Base-by-base conservation (phyloP, 2,888 invertebrate species). In the Macroteleia sp. region DNA sequence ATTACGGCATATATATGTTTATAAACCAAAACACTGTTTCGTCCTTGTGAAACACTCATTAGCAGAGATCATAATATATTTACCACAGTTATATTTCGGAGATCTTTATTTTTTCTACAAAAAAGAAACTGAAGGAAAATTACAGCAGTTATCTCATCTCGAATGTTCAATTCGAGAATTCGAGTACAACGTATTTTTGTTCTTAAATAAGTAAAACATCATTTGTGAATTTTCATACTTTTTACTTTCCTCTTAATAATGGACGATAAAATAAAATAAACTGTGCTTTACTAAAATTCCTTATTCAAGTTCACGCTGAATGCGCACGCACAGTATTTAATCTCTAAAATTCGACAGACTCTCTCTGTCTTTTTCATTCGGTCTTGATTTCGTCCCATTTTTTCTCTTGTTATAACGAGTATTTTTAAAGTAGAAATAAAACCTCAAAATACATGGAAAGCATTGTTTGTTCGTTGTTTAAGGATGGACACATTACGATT, bases 1-100 rank as follows among this genome's bases (percentile, higher is more conserved):
- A 73, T 77, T 73, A 73, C 57, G 44, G 48, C 67, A 59, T 74
- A 48, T 74, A 64, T 59, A 52, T 64, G 69, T 59, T 67, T 39
- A 56, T 66, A 20, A 62, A 57, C 64, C 57, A 19, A 57, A 73
- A 50, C 64, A 50, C 25, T 22, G 54, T 57, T 59, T 1, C 50
- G 57, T 52, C 70, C 44, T 57, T 57, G 69, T 8, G 44, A 64
- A 16, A 16, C 16, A 10, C 30, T 50, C 39, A 59, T 64, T 70
- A 66, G 20, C 4, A 69, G 30, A 44, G 25, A 66, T 59, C 39
- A 59, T 22, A 16, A 10, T 2, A 4, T 30, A 46, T 62, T 62
- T 44, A 46, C 57, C 52, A 28, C 32, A 25, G 17, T 61, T 36
- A 70, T 61, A 32, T 6, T 34, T 17, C 22, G 19, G 16, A 3